Evolutionary conservation across 2,797 vertebrate genomes (phyloP).

Genomic region (Helicolenus hilgendorfi): DNA sequence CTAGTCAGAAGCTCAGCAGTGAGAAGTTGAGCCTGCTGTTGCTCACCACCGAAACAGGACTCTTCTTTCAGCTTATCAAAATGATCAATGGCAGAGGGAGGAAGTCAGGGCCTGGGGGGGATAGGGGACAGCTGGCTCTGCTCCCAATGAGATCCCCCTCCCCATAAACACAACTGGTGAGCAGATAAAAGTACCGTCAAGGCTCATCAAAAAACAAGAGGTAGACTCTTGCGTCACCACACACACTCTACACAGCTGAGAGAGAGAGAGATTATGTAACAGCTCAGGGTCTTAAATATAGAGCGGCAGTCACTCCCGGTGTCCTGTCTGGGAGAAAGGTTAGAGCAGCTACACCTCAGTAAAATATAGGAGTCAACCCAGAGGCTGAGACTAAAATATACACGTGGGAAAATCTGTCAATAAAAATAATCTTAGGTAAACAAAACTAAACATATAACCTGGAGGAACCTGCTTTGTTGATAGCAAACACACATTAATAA

Average conservation of each 20-base stretch:
- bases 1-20: constrained; percentile 7
- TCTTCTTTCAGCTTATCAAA: constrained; percentile 6
- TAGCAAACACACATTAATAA: background rate
- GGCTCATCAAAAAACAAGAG: constrained; percentile 54
- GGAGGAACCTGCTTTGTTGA: background rate
- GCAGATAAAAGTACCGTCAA: background rate
- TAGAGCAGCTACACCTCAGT: background rate
- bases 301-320: constrained; percentile 25
- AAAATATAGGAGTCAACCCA: background rate
- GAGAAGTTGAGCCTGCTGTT: background rate
- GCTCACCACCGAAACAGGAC: constrained; percentile 26
- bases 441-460: background rate
- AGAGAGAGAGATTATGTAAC: constrained; percentile 71
- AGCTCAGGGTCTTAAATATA: constrained; percentile 63
- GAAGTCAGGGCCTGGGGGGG: background rate
- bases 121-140: constrained; percentile 23
- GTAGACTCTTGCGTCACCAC: constrained; percentile 19
- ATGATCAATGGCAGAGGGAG: constrained; percentile 38
- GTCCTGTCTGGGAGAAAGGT: constrained; percentile 24
- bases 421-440: background rate
- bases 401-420: background rate
- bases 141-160: background rate
- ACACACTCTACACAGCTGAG: constrained; percentile 43
- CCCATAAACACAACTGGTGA: background rate
- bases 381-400: background rate